These are phyloP conservation scores for Gnathonemus echidnorhynchus DNA, from an alignment of 2,113 vertebrate species.

Conservation along the genomic window DNA sequence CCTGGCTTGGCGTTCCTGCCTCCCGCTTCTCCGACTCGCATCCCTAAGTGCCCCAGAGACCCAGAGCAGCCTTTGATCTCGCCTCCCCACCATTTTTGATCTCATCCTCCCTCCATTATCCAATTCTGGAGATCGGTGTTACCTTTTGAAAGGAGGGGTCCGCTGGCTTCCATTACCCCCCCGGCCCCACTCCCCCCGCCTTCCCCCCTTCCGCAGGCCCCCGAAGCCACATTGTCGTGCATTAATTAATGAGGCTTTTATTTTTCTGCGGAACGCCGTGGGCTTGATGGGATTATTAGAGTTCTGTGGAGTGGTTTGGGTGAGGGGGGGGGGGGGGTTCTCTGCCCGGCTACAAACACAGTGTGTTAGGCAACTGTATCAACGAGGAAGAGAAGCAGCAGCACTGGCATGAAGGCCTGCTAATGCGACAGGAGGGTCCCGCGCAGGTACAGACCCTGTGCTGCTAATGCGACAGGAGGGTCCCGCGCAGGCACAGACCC, in stretches of 20 bases:
- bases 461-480: neutral
- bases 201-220: neutral
- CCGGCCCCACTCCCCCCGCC: neutral
- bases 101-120: constrained; percentile 37
- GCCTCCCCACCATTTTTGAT: constrained; percentile 16
- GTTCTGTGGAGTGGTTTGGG: neutral
- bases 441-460: no score
- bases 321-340: neutral
- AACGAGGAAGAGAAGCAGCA: neutral
- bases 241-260: constrained; percentile 23
- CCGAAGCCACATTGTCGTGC: neutral
- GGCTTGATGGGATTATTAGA: constrained; percentile 28
- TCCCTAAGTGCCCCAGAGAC: neutral
- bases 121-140: constrained; percentile 16
- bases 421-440: no score
- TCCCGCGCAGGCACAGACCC: neutral
- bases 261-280: neutral
- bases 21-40: neutral
- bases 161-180: constrained; percentile 35
- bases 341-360: constrained; percentile 13
- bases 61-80: constrained; percentile 30
- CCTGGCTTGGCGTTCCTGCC: neutral
- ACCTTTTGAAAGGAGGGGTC: constrained; percentile 28
- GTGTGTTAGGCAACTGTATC: neutral
- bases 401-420: no score